phyloP scores from a whole-genome alignment of 2,888 invertebrate genomes.

The Drosophila cognata region DNA sequence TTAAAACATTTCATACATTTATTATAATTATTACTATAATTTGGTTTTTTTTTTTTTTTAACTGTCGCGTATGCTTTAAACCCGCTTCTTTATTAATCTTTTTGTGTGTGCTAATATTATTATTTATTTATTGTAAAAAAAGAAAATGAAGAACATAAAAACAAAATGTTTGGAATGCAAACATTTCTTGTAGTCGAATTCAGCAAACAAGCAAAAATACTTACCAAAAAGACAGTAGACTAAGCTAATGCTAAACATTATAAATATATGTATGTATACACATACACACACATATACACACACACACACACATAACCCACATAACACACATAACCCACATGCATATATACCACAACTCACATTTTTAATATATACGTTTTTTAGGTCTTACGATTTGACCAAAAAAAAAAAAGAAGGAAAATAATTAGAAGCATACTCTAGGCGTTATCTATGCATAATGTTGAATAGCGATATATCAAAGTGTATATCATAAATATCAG shows the following conservation, averaged over 20 bases:
- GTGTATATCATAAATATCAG: constrained; percentile 46
- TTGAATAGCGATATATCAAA: constrained; percentile 42
- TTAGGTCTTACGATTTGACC: constrained; percentile 21
- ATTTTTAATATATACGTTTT: constrained; percentile 13
- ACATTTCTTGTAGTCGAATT: constrained; percentile 55
- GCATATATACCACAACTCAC: constrained; percentile 4
- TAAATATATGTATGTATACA: background rate
- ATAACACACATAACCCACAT: constrained; percentile 2
- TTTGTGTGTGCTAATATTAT: constrained; percentile 37
- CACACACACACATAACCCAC: constrained; percentile 2
- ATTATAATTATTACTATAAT: constrained; percentile 4
- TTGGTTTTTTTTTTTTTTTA: constrained; percentile 6
- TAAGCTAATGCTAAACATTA: constrained; percentile 53
- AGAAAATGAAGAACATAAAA: background rate
- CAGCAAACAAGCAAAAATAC: constrained; percentile 60
- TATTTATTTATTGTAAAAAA: constrained; percentile 62
- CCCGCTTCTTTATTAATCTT: constrained; percentile 4
- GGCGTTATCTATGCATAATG: constrained; percentile 52
- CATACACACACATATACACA: constrained; percentile 4
- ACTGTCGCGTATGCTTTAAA: constrained; percentile 12
- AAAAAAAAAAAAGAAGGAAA: background rate
- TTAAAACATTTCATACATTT: constrained; percentile 14
- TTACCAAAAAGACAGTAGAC: constrained; percentile 80
- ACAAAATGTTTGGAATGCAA: constrained; percentile 21
- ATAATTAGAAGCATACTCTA: constrained; percentile 36